Evolutionary conservation across 2,888 invertebrate species (phyloP).

Genomic region (Carterocephalus palaemon): DNA sequence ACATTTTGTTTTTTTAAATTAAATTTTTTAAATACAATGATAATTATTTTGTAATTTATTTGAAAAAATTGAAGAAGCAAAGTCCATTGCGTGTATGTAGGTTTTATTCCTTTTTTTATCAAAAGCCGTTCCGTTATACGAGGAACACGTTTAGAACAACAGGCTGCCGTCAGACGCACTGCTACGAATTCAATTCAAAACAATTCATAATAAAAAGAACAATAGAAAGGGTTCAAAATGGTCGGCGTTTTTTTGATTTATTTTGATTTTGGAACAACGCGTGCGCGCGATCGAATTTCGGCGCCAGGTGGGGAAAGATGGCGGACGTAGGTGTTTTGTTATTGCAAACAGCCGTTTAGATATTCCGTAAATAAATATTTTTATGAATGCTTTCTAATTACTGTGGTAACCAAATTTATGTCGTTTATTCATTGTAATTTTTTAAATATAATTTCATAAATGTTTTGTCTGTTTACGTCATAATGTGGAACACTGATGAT

Average conservation of each 20-base stretch:
- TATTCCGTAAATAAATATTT: slow-evolving; percentile 1
- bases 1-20: too few relatives aligned
- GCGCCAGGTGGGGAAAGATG: slow-evolving; percentile 40
- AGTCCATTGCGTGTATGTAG: slow-evolving; percentile 5
- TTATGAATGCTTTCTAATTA: too few relatives aligned
- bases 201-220: slow-evolving; percentile 43
- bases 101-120: slow-evolving; percentile 11
- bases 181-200: slow-evolving; percentile 34
- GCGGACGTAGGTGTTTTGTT: slow-evolving; percentile 24
- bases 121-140: slow-evolving; percentile 22
- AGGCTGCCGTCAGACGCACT: slow-evolving; percentile 32
- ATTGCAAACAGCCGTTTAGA: slow-evolving; percentile 13
- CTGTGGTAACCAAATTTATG: too few relatives aligned
- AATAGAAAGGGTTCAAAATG: slow-evolving; percentile 35
- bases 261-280: slow-evolving; percentile 42
- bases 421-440: too few relatives aligned
- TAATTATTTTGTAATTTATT: too few relatives aligned
- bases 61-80: too few relatives aligned
- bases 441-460: too few relatives aligned
- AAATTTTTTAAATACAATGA: too few relatives aligned
- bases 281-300: slow-evolving; percentile 43
- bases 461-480: too few relatives aligned
- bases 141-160: slow-evolving; percentile 24
- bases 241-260: slow-evolving; percentile 40
- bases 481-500: too few relatives aligned